Evolutionary conservation across 2,797 vertebrate species (phyloP).

Genomic region (Melanogrammus aeglefinus): DNA sequence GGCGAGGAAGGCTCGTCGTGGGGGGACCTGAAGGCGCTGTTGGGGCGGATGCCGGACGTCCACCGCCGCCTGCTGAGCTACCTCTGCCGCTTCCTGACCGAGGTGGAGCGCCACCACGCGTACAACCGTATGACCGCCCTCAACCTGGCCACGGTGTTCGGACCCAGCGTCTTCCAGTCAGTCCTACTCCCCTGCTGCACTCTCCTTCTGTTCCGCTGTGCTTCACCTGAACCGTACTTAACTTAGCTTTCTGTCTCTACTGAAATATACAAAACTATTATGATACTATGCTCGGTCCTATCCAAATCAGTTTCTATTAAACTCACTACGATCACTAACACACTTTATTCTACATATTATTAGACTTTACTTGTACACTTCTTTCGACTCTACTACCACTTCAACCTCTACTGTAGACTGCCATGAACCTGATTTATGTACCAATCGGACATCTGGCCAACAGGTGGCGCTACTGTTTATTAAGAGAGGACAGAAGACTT

Average conservation of each 20-base stretch:
- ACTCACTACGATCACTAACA: too few species aligned
- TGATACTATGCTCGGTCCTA: too few species aligned
- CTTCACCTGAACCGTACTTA: not conserved
- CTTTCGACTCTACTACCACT: too few species aligned
- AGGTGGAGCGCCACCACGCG: conserved; percentile 78
- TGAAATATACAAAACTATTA: too few species aligned
- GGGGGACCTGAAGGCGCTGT: conserved; percentile 71
- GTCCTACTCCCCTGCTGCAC: conserved; percentile 44
- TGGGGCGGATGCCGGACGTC: conserved; percentile 79
- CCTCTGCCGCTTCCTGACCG: conserved; percentile 85
- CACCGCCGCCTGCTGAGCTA: conserved; percentile 85
- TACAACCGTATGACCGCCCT: conserved; percentile 86
- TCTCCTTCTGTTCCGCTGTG: too few species aligned
- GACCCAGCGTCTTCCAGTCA: conserved; percentile 92
- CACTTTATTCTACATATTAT: too few species aligned
- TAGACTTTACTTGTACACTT: too few species aligned
- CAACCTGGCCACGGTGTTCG: conserved; percentile 91
- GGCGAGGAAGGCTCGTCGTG: conserved; percentile 71
- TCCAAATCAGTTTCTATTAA: too few species aligned
- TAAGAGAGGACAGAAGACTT: conserved; percentile 9
- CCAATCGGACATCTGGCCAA: conserved; percentile 30
- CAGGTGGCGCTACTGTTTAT: conserved; percentile 46
- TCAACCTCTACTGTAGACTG: not conserved
- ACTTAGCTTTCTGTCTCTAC: not conserved
- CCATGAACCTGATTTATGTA: not conserved